phyloP scores from a whole-genome alignment of 2,888 invertebrate species.

The Morpho helenor region DNA sequence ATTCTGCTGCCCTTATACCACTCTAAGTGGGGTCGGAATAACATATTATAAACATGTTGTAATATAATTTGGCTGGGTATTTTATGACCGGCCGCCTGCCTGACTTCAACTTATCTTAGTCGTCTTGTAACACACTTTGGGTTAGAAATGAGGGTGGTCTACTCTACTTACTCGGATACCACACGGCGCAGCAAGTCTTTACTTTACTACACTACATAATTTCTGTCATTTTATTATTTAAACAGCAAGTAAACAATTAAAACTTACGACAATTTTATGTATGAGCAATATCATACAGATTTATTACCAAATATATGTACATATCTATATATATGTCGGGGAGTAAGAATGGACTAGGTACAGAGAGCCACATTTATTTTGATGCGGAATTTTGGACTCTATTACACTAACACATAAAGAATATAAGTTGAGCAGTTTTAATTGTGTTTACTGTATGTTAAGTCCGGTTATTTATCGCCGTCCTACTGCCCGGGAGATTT shows the following conservation, averaged over 20 bases:
- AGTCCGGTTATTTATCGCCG: constrained; percentile 65
- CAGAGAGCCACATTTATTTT: background rate
- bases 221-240: constrained; percentile 5
- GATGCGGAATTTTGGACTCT: constrained; percentile 10
- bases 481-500: constrained; percentile 67
- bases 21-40: too few relatives aligned
- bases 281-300: constrained; percentile 3
- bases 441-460: constrained; percentile 30
- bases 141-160: too few relatives aligned
- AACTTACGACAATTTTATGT: constrained; percentile 7
- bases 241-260: background rate
- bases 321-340: constrained; percentile 5
- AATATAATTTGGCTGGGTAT: too few relatives aligned
- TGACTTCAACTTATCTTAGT: too few relatives aligned
- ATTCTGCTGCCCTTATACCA: too few relatives aligned
- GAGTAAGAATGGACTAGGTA: background rate
- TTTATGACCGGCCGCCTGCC: too few relatives aligned
- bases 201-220: background rate
- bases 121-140: too few relatives aligned
- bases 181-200: too few relatives aligned
- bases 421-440: background rate
- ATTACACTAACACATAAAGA: background rate
- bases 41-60: too few relatives aligned
- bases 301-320: constrained; percentile 5
- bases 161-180: too few relatives aligned